phyloP scores from a whole-genome alignment of 2,113 vertebrate genomes.

The Ibidorhyncha struthersii region DNA sequence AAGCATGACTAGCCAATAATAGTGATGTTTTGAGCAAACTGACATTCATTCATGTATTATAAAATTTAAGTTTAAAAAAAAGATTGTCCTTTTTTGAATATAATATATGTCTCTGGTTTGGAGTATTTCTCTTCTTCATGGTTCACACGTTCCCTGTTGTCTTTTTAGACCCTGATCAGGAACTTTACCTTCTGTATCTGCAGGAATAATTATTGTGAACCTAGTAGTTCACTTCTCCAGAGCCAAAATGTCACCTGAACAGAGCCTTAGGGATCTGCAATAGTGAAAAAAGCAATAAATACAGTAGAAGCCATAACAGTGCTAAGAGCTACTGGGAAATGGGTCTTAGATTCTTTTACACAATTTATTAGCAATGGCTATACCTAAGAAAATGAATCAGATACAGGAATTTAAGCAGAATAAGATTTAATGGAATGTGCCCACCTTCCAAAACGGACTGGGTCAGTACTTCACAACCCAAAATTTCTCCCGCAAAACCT shows the following conservation, averaged over 20 bases:
- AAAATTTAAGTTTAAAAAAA: neutral
- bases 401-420: neutral
- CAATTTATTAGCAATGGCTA: neutral
- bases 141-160: neutral
- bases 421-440: neutral
- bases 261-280: neutral
- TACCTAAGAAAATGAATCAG: neutral
- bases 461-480: neutral
- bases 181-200: neutral
- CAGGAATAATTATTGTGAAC: neutral
- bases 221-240: neutral
- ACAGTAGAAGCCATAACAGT: neutral
- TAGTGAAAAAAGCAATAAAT: neutral
- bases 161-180: neutral
- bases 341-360: neutral
- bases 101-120: neutral
- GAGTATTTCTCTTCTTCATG: neutral
- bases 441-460: neutral
- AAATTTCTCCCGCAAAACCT: neutral
- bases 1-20: neutral
- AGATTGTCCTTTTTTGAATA: neutral
- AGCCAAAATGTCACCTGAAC: neutral
- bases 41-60: neutral
- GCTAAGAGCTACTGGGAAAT: neutral
- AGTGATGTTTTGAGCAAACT: neutral